phyloP scores from a whole-genome alignment of 2,113 vertebrate species.

The Arizona elegans region DNA sequence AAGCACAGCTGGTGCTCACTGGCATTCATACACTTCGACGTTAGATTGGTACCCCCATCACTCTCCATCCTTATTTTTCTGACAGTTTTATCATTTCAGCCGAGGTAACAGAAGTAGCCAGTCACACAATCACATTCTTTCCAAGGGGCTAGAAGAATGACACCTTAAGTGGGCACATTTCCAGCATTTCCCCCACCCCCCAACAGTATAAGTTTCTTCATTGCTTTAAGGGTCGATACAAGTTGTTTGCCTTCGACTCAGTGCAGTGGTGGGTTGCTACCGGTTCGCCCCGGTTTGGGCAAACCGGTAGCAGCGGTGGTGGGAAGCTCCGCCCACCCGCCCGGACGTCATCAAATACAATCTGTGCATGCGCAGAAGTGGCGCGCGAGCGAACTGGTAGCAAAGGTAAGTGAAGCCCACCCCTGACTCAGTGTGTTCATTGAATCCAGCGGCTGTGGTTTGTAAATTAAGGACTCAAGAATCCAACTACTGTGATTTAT shows the following conservation, averaged over 20 bases:
- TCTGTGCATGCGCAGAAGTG: no score
- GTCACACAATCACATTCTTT: background rate
- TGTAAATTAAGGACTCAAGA: background rate
- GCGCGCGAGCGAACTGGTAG: no score
- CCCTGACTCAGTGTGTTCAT: background rate
- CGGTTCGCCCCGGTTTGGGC: no score
- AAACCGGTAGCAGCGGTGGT: no score
- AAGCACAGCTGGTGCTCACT: background rate
- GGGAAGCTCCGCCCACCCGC: no score
- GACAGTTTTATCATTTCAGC: background rate
- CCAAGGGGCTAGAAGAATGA: background rate
- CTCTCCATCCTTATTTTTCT: background rate
- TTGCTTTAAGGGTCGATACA: background rate
- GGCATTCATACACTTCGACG: background rate
- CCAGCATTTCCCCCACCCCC: background rate
- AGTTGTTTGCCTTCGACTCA: background rate
- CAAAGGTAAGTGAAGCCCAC: no score
- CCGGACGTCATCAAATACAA: no score
- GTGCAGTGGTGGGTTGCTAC: no score
- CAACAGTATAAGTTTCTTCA: background rate
- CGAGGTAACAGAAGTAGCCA: background rate
- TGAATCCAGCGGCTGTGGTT: background rate
- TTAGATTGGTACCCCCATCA: background rate
- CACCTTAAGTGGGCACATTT: no score
- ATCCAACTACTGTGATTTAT: background rate